Percentiles rank a stretch among this genome's conserved stretches.
These are phyloP conservation scores for Lymantria monacha DNA, from an alignment of 2,888 invertebrate genomes.

Conservation along the genomic window DNA sequence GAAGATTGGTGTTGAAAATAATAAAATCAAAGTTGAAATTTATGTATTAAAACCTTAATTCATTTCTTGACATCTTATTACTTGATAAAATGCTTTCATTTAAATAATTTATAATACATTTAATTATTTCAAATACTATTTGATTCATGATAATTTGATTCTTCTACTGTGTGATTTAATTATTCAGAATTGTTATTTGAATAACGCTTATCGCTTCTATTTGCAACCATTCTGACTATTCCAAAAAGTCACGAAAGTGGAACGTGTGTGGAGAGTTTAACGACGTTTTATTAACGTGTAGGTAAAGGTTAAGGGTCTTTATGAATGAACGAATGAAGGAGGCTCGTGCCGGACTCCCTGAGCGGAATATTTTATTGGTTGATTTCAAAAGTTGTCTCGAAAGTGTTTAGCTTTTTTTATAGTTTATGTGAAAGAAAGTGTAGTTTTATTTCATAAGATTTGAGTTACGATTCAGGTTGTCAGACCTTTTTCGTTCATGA, in stretches of 20 bases:
- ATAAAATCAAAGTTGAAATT: no score
- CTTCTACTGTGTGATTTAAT: no score
- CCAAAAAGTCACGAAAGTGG: conserved; percentile 66
- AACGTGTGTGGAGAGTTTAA: conserved; percentile 73
- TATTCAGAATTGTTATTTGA: no score
- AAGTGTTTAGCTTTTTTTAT: background rate
- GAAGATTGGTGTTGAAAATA: no score
- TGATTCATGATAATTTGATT: no score
- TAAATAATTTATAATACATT: no score
- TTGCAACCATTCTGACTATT: conserved; percentile 27
- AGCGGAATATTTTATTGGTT: conserved; percentile 41
- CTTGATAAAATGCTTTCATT: no score
- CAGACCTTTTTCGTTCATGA: no score
- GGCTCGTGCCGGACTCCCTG: conserved; percentile 32
- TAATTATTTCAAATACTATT: no score
- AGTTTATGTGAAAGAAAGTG: background rate
- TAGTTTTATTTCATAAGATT: background rate
- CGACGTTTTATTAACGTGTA: conserved; percentile 57
- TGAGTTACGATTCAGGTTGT: no score
- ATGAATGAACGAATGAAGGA: conserved; percentile 35
- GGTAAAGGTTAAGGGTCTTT: conserved; percentile 43
- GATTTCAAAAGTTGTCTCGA: conserved; percentile 16
- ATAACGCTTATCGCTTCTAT: background rate
- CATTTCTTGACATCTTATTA: no score
- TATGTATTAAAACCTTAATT: no score